Conservation (phyloP, 2,797 vertebrate genomes). For the Gastrophryne carolinensis region DNA sequence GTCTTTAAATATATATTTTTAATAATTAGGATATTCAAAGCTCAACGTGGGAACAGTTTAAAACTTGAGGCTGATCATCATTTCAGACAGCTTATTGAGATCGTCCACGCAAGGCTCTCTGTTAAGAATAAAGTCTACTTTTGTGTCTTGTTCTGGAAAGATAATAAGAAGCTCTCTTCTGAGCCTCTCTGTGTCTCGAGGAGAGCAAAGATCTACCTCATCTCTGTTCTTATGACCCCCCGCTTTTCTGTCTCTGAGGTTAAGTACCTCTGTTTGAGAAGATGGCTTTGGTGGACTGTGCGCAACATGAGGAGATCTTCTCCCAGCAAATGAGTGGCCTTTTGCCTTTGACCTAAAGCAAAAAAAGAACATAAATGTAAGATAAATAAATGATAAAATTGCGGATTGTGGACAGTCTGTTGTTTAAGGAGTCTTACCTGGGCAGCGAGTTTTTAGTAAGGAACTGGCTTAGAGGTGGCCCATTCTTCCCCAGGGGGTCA, state of each 20-base stretch:
- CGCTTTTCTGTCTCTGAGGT: constrained; percentile 50
- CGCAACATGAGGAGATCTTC: background rate
- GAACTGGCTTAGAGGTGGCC: constrained; percentile 83
- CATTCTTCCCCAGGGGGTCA: constrained; percentile 82
- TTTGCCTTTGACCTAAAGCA: constrained; percentile 36
- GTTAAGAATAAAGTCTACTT: constrained; percentile 79
- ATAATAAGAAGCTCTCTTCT: constrained; percentile 72
- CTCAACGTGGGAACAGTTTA: too few species aligned
- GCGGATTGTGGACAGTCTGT: background rate
- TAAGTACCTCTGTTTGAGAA: constrained; percentile 52
- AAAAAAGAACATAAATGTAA: background rate
- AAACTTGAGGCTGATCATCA: constrained; percentile 70
- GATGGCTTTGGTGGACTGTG: constrained; percentile 6
- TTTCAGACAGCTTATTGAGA: constrained; percentile 75
- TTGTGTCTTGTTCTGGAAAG: constrained; percentile 76
- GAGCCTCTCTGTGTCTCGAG: constrained; percentile 68
- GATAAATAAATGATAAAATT: background rate
- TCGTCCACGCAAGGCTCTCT: constrained; percentile 70
- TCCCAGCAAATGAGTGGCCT: constrained; percentile 49
- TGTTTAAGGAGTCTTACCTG: constrained; percentile 63
- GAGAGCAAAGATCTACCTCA: constrained; percentile 37
- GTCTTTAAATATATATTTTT: too few species aligned
- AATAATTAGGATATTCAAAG: too few species aligned
- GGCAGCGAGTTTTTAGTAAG: constrained; percentile 65
- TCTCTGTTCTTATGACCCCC: background rate